Base-by-base conservation (phyloP, 2,888 invertebrate species). In the Liopterus haemorrhoidalis region DNA sequence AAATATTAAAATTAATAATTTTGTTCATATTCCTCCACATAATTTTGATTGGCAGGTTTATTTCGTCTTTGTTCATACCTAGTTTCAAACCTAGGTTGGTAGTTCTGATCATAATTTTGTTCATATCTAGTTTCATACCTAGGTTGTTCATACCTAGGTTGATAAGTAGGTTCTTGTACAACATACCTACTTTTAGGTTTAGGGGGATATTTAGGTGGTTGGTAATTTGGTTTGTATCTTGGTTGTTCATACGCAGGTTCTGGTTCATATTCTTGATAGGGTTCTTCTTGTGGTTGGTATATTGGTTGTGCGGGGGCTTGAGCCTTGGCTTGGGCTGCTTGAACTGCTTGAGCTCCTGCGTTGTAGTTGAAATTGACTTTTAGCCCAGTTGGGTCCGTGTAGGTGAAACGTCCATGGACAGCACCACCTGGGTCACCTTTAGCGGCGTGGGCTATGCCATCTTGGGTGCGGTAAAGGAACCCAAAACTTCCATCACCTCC, bases 301-400 rank as follows among this genome's bases (percentile, higher is more conserved):
- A 41, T 14, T 28, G 4, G 11, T 36, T 15, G 36, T 27, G 33
- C 27, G 15, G 20, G 20, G 4, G 3, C 46, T 21, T 5, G 44
- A 36, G 16, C 9, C 41, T 48, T 24, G 54, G 53, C 28, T 58
- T 51, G 44, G 57, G 56, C 33, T 54, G 56, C 28, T 58, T 57
- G 27, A 16, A 60, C 53, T 12, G 57, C 59, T 47, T 62, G 60
- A 0, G 65, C 59, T 5, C 68, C 68, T 21, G 69, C 65, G 42
- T 67, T 66, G 52, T 69, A 69, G 43, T 69, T 69, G 44, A 59
- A 65, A 51, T 69, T 69, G 2, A 68, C 66, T 57, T 65, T 68
- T 6, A 69, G 49, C 9, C 69, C 69, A 2, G 68, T 68, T 1
- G 69, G 68, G 49, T 69, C 69, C 1, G 68, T 67, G 55, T 69